These are phyloP conservation scores for Homalodisca vitripennis DNA, from an alignment of 1,140 invertebrate genomes.

Conservation along the genomic window DNA sequence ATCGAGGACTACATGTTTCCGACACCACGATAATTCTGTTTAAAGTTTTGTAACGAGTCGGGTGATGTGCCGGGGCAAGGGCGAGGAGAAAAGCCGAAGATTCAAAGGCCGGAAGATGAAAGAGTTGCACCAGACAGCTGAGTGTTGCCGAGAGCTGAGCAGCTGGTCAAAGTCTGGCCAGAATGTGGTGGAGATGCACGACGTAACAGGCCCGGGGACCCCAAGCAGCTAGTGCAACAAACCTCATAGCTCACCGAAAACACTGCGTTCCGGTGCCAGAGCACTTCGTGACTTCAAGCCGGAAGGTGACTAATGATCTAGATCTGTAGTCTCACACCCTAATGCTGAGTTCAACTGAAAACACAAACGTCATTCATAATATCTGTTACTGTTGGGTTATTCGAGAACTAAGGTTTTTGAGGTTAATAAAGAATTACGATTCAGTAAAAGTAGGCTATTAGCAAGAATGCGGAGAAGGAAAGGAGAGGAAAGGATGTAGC, in stretches of 20 bases:
- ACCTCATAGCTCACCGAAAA: constrained; percentile 95
- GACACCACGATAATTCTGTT: no score
- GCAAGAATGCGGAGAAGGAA: no score
- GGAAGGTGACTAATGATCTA: constrained; percentile 62
- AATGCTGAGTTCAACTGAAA: neutral
- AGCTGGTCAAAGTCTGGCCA: constrained; percentile 87
- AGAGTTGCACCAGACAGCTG: constrained; percentile 85
- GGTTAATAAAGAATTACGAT: no score
- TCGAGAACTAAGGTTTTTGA: no score
- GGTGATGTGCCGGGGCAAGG: constrained; percentile 44
- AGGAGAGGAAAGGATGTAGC: no score
- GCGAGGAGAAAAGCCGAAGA: constrained; percentile 78
- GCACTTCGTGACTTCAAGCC: constrained; percentile 99
- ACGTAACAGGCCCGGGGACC: constrained; percentile 97
- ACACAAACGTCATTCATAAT: no score
- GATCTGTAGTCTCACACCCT: neutral
- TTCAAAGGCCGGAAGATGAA: constrained; percentile 95
- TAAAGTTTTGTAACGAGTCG: no score
- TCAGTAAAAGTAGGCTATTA: no score
- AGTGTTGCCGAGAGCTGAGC: constrained; percentile 97
- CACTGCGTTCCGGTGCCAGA: constrained; percentile 94
- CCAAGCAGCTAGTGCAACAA: constrained; percentile 90
- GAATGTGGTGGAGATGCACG: constrained; percentile 99
- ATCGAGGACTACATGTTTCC: no score
- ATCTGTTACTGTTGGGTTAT: no score